Base-by-base conservation (phyloP, 1,140 invertebrate genomes). In the Bacillus rossius region DNA sequence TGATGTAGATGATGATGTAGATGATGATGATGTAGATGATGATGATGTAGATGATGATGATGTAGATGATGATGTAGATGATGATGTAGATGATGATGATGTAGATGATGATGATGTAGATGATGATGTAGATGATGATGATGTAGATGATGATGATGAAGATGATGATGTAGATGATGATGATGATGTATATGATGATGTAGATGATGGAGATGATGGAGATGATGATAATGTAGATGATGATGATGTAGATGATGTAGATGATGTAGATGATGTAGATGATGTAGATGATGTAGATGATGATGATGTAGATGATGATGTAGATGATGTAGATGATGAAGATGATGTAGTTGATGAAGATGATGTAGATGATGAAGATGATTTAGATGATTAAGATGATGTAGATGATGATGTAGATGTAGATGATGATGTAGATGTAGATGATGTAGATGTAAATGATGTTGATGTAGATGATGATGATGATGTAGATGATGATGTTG, bases 201-300 rank as follows among this genome's bases (percentile, higher is more conserved):
- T 17, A 16, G 22, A 38, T 17, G 51, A 43, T 40, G 51, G 22
- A n/a, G 51, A 38, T 16, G 23, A 38, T 42, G 29, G 17, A 13
- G 23, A 23, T 16, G 13, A 41, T 19, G 8, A 38, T 53, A 16
- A 23, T 16, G 29, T 14, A 42, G 51, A 38, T 38, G n/a, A 20
- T 17, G 51, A 53, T 38, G 51, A 38, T 37, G 16, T 13, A 13
- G 51, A 38, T 25, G 48, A 16, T 51, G 48, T 37, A 7, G 48
- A 25, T 51, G 22, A 51, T 25, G 48, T 7, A 37, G 48, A 51
- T 25, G 16, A 51, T 20, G 16, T 37, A 8, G 48, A 25, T 5
- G 48, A 51, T 29, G 16, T 37, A 8, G 48, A 51, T n/a, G 48
- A 51, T 51, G 48, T 37, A 8, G 48, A 51, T 16, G 48, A 51